phyloP scores from a whole-genome alignment of 2,888 invertebrate genomes.

The Mystacides longicornis region DNA sequence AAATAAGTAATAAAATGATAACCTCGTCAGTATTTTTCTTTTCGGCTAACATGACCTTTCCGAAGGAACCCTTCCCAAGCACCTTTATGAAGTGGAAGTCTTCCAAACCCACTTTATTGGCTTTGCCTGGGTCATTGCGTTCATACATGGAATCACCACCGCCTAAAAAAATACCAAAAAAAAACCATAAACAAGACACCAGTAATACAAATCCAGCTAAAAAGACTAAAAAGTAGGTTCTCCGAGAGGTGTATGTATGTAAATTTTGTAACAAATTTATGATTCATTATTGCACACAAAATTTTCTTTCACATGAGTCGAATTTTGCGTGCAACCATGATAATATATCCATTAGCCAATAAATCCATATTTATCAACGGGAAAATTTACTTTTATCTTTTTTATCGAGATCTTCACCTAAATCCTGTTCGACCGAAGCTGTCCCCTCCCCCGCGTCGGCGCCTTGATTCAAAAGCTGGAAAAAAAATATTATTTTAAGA shows the following conservation, averaged over 20 bases:
- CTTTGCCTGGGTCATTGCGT: constrained; percentile 25
- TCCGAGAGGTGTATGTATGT: too few relatives aligned
- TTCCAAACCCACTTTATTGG: constrained; percentile 60
- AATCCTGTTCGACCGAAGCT: constrained; percentile 35
- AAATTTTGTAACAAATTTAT: too few relatives aligned
- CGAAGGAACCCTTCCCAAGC: constrained; percentile 97
- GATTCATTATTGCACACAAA: too few relatives aligned
- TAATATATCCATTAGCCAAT: too few relatives aligned
- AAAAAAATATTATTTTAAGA: too few relatives aligned
- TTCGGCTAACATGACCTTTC: constrained; percentile 98
- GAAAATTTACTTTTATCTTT: constrained; percentile 42
- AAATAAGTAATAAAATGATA: not conserved
- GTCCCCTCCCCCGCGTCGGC: constrained; percentile 41
- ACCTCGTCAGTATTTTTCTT: constrained; percentile 84
- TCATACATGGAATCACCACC: constrained; percentile 19
- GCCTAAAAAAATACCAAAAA: not conserved
- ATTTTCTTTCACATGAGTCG: too few relatives aligned
- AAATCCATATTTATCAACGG: too few relatives aligned
- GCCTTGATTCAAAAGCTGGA: constrained; percentile 36
- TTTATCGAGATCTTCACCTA: constrained; percentile 34
- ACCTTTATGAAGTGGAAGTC: constrained; percentile 99
- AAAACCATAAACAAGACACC: not conserved
- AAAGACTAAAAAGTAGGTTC: not conserved
- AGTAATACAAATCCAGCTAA: not conserved
- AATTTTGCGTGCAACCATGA: too few relatives aligned